These are phyloP conservation scores for Choristoneura fumiferana DNA, from an alignment of 1,140 invertebrate genomes.

Conservation along the genomic window DNA sequence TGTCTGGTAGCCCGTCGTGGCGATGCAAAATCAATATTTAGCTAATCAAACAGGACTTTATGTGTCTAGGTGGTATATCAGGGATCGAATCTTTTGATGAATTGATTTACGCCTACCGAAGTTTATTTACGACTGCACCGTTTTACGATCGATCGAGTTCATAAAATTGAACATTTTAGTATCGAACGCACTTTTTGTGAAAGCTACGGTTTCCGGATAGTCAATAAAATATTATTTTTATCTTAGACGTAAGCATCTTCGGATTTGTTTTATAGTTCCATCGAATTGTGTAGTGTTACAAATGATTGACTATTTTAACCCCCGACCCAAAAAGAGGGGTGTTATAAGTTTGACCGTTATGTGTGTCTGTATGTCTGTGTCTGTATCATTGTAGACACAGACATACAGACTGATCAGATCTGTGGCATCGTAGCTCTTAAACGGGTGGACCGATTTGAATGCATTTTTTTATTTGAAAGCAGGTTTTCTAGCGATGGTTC, in stretches of 20 bases:
- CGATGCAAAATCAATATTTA: slow-evolving; percentile 11
- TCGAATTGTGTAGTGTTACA: too few relatives aligned
- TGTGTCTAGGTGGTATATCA: neutral
- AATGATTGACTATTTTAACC: too few relatives aligned
- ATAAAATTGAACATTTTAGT: slow-evolving; percentile 17
- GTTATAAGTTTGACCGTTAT: too few relatives aligned
- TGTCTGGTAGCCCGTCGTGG: neutral
- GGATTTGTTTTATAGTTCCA: too few relatives aligned
- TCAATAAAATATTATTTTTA: slow-evolving; percentile 14
- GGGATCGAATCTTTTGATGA: slow-evolving; percentile 1
- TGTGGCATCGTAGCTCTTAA: too few relatives aligned
- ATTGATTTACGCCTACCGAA: slow-evolving; percentile 7
- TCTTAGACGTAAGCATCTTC: neutral
- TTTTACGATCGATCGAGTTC: slow-evolving; percentile 10
- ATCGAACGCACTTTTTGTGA: slow-evolving; percentile 17
- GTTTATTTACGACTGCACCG: neutral
- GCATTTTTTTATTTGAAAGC: too few relatives aligned
- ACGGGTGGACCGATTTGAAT: too few relatives aligned
- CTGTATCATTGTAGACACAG: too few relatives aligned
- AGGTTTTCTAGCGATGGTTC: too few relatives aligned
- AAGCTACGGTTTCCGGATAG: slow-evolving; percentile 5
- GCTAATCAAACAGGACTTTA: neutral
- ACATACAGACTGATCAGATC: too few relatives aligned
- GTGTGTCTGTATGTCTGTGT: too few relatives aligned
- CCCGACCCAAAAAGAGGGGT: too few relatives aligned